Evolutionary conservation across 2,797 vertebrate species (phyloP), one percentile per base, ranked within the genome.

Genomic region (Macropodus opercularis): DNA sequence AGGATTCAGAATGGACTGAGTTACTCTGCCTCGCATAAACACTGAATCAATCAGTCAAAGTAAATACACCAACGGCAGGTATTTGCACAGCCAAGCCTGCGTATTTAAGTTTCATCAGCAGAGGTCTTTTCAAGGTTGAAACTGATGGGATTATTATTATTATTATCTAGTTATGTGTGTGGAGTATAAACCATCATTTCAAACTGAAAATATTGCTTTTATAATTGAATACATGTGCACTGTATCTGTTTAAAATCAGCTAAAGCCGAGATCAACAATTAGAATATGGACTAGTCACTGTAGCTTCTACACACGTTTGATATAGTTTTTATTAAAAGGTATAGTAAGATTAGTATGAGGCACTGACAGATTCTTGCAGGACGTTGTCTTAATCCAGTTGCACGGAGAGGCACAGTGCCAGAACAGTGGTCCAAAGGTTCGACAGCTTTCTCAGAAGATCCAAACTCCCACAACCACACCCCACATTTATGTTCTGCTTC

Each of bases 391-490:
- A 35, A 62, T 61, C 14, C 49, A 12, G 38, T 29, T 35, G 32
- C 18, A 26, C 11, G 69, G 27, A 76, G 36, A 26, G 63, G 43
- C 52, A 63, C 18, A 18, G 3, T 47, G 72, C 75, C 73, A 80
- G 31, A 68, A 75, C 62, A 48, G 48, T 39, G 38, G 62, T 65
- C 64, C 61, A 75, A 56, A 52, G 43, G n/a, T 54, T 3, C 22
- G 10, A 68, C 35, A 55, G 36, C 50, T 77, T 75, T 69, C n/a
- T 38, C 35, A 44, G 31, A 60, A 69, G 39, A 64, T 29, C 22
- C 52, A 70, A 51, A 68, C 52, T 51, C 23, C 56, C 73, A 69
- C 67, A 75, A 76, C 84, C 64, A 78, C 78, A 84, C 81, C 56
- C 81, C 75, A 68, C 52, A 52, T 72, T 81, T 61, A 52, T 55